Evolutionary conservation across 2,888 invertebrate species (phyloP).

Genomic region (Julus scanicus): DNA sequence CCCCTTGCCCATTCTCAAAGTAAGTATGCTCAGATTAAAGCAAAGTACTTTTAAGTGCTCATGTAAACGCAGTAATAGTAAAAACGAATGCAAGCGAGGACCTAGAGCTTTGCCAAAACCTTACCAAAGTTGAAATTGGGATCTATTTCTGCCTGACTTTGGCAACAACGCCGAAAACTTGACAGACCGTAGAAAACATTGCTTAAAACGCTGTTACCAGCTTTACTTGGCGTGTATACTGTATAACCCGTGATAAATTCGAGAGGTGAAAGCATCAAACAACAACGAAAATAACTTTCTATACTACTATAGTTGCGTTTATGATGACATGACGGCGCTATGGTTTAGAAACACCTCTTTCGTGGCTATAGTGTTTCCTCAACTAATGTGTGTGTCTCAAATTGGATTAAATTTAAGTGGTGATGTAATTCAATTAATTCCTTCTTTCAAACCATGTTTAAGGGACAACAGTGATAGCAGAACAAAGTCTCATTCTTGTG

Average conservation of each 20-base stretch:
- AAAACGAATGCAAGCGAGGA: neutral
- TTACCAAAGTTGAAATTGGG: neutral
- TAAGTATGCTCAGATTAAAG: too few species aligned
- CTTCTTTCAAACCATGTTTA: neutral
- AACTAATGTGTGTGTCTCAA: neutral
- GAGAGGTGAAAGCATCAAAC: neutral
- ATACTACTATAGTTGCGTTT: neutral
- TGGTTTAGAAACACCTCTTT: neutral
- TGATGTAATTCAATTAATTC: too few species aligned
- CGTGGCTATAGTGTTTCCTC: too few species aligned
- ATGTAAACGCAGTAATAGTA: neutral
- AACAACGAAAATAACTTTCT: neutral
- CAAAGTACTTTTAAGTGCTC: too few species aligned
- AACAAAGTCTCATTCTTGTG: too few species aligned
- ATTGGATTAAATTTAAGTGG: neutral
- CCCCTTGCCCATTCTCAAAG: too few species aligned
- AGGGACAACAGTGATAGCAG: too few species aligned
- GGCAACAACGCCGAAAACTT: conserved; percentile 22
- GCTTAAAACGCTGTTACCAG: neutral
- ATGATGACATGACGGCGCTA: neutral
- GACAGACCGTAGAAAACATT: neutral
- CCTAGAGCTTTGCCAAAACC: neutral
- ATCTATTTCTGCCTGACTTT: conserved; percentile 33
- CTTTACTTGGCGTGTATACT: neutral
- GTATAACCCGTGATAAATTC: neutral